phyloP scores from a whole-genome alignment of 2,888 invertebrate species.

The Drosophila nr. medialis region DNA sequence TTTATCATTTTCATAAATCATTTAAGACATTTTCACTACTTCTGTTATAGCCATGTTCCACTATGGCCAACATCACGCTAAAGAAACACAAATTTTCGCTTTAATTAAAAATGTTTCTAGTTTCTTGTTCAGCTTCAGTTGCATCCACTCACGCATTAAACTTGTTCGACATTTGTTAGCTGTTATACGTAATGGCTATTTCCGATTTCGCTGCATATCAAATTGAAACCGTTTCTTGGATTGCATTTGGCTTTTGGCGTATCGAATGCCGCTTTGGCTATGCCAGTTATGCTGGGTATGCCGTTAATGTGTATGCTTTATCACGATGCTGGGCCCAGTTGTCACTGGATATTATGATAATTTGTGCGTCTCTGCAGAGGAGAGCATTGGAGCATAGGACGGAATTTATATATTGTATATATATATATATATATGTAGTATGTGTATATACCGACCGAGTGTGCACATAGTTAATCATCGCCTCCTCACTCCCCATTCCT shows the following conservation, averaged over 20 bases:
- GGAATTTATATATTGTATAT: neutral
- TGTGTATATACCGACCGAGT: neutral
- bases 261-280: neutral
- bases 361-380: constrained; percentile 8
- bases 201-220: neutral
- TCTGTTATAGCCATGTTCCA: too few species aligned
- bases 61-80: too few species aligned
- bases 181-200: neutral
- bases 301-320: neutral
- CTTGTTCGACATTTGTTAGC: neutral
- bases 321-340: constrained; percentile 6
- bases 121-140: neutral
- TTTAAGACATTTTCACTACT: too few species aligned
- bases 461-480: constrained; percentile 18
- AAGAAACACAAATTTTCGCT: neutral
- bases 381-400: neutral
- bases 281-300: neutral
- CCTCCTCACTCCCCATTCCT: constrained; percentile 2
- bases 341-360: constrained; percentile 30
- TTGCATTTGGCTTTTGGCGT: neutral
- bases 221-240: neutral
- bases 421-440: neutral
- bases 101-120: neutral
- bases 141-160: neutral
- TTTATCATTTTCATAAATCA: too few species aligned